A percentile compares a stretch with the other conserved stretches of the same genome.
Conservation (phyloP, 2,888 invertebrate genomes). For the Mesorhabditis belari region DNA sequence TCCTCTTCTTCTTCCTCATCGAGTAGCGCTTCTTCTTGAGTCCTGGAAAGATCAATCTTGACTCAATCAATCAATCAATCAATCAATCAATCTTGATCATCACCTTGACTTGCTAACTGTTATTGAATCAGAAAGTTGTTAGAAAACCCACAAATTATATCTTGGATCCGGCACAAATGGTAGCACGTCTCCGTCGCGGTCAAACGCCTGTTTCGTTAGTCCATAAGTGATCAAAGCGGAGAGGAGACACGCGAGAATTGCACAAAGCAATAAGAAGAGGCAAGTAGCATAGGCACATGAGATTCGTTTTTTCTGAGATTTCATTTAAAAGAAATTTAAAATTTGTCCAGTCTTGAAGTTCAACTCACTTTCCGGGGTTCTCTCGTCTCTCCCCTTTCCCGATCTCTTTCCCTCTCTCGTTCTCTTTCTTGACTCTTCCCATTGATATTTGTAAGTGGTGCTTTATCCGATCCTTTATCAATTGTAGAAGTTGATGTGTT, state of each 20-base stretch:
- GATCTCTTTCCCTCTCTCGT: too few relatives aligned
- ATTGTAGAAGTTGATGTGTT: background rate
- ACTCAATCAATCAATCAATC: too few relatives aligned
- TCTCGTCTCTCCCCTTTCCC: too few relatives aligned
- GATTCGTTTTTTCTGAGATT: background rate
- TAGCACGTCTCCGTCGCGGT: conserved; percentile 4
- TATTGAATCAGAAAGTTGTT: background rate
- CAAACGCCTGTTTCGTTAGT: conserved; percentile 21
- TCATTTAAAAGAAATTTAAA: too few relatives aligned
- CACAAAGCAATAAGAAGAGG: background rate
- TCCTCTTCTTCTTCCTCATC: conserved; percentile 17
- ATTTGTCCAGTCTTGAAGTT: too few relatives aligned
- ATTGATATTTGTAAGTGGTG: background rate
- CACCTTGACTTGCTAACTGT: too few relatives aligned
- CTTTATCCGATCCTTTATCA: background rate
- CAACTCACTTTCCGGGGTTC: too few relatives aligned
- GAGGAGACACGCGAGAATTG: background rate
- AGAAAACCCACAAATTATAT: conserved; percentile 7
- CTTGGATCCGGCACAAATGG: conserved; percentile 5
- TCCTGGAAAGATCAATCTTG: too few relatives aligned
- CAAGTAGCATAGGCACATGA: background rate
- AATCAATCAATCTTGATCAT: too few relatives aligned
- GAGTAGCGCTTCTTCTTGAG: background rate
- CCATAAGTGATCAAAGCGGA: conserved; percentile 22
- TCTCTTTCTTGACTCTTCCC: too few relatives aligned